Evolutionary conservation across 2,888 invertebrate genomes (phyloP).

Genomic region (Branchellion lobata): DNA sequence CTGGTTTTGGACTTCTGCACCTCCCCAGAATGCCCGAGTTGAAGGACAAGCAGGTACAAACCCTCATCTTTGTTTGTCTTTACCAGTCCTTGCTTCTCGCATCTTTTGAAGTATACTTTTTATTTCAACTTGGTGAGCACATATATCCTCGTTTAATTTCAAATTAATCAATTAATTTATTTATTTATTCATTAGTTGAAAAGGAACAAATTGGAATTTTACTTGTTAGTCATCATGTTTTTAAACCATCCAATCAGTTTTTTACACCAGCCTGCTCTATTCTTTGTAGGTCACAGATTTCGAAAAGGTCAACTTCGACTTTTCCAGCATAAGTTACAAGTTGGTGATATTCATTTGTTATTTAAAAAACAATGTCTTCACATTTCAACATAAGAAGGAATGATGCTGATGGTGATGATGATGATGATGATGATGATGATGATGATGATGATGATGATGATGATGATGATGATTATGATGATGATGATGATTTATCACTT

Average conservation of each 20-base stretch:
- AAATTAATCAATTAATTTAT: no score
- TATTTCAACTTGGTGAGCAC: not conserved
- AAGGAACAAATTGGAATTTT: no score
- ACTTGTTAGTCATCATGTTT: no score
- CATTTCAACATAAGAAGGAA: not conserved
- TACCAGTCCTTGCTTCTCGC: slow-evolving; percentile 77
- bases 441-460: no score
- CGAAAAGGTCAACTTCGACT: not conserved
- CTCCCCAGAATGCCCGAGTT: slow-evolving; percentile 94
- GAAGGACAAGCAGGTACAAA: slow-evolving; percentile 68
- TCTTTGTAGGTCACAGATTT: not conserved
- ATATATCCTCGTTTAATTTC: no score
- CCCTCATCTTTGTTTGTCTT: slow-evolving; percentile 68
- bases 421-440: no score
- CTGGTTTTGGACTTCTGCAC: slow-evolving; percentile 83
- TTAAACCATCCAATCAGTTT: no score
- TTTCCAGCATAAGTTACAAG: not conserved
- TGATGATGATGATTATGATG: no score
- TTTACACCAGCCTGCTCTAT: no score
- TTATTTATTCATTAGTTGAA: no score
- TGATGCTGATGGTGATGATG: no score
- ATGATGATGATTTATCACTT: slow-evolving; percentile 43
- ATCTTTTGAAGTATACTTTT: slow-evolving; percentile 53
- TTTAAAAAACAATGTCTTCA: not conserved
- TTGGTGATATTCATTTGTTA: not conserved